phyloP scores from a whole-genome alignment of 2,888 invertebrate species.

The Merodon equestris region DNA sequence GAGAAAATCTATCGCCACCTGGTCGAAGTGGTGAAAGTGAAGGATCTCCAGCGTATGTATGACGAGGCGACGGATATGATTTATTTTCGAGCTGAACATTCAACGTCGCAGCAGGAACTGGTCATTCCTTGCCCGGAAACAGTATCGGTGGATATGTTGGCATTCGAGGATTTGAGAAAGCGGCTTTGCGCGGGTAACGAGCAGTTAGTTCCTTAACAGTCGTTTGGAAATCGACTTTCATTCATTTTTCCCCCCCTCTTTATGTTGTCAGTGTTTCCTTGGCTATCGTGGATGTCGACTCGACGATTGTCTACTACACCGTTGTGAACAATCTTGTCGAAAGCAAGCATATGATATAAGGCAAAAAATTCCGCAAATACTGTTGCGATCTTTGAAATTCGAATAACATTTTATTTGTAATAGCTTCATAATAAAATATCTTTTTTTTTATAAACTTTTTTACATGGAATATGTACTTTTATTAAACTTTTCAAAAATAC shows the following conservation, averaged over 20 bases:
- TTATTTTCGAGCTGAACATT: constrained; percentile 70
- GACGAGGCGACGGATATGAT: constrained; percentile 69
- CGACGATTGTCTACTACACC: constrained; percentile 80
- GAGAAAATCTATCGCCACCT: constrained; percentile 81
- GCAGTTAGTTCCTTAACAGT: constrained; percentile 13
- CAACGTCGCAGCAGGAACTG: constrained; percentile 38
- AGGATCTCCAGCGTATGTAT: constrained; percentile 69
- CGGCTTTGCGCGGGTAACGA: constrained; percentile 46
- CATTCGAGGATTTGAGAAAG: constrained; percentile 69
- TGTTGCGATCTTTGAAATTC: constrained; percentile 3
- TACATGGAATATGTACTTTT: constrained; percentile 10
- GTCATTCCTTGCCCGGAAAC: constrained; percentile 71
- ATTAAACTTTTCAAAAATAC: constrained; percentile 53
- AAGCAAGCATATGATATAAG: constrained; percentile 1
- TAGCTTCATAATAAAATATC: constrained; percentile 52
- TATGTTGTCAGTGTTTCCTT: constrained; percentile 71
- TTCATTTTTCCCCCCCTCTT: background rate
- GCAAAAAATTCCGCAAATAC: no score
- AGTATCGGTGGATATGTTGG: constrained; percentile 70
- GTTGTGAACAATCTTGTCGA: constrained; percentile 73
- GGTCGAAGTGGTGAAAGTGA: constrained; percentile 71
- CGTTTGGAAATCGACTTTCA: background rate
- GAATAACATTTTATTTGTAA: constrained; percentile 53
- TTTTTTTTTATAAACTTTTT: constrained; percentile 13
- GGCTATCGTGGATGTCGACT: constrained; percentile 79